These are phyloP conservation scores for Desmophyllum pertusum DNA, from an alignment of 92 coral and sea anemone genomes.

Conservation along the genomic window DNA sequence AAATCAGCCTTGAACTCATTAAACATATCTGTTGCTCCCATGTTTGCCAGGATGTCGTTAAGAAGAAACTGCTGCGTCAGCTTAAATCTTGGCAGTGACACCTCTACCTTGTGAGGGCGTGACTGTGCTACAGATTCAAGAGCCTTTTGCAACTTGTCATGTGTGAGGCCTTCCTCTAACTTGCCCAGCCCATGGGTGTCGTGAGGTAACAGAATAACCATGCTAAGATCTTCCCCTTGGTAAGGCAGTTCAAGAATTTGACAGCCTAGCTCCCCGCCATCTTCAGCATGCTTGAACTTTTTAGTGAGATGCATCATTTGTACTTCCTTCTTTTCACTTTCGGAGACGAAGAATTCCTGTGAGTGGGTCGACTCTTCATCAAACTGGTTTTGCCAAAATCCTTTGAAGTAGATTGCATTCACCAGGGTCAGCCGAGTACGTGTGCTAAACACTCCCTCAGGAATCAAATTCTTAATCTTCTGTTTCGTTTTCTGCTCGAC, in stretches of 20 bases:
- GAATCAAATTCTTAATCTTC: conserved; percentile 73
- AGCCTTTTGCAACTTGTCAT: conserved; percentile 48
- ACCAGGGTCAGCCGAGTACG: conserved; percentile 73
- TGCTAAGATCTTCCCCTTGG: conserved; percentile 66
- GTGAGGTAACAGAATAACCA: conserved; percentile 85
- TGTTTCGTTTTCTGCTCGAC: conserved; percentile 84
- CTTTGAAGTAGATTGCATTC: conserved; percentile 93
- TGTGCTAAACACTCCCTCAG: conserved; percentile 51
- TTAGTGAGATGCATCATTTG: conserved; percentile 78
- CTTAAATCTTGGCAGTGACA: conserved; percentile 84
- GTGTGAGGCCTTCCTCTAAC: conserved; percentile 71
- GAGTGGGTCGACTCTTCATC: conserved; percentile 46
- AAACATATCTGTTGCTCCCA: conserved; percentile 85
- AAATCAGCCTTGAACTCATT: conserved; percentile 67
- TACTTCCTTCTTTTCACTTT: conserved; percentile 49
- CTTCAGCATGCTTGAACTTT: conserved; percentile 49
- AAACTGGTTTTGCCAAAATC: conserved; percentile 81
- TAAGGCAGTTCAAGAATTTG: conserved; percentile 83
- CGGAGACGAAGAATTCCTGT: conserved; percentile 58
- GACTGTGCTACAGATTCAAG: conserved; percentile 34
- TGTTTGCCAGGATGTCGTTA: conserved; percentile 50
- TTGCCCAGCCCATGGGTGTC: conserved; percentile 69
- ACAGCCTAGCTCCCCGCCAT: conserved; percentile 46
- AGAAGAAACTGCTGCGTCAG: conserved; percentile 69
- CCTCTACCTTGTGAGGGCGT: conserved; percentile 59